Percentiles rank a stretch among this genome's conserved stretches.
Evolutionary conservation across 2,797 vertebrate genomes (phyloP).

Genomic region (Rhyacichthys aspro): DNA sequence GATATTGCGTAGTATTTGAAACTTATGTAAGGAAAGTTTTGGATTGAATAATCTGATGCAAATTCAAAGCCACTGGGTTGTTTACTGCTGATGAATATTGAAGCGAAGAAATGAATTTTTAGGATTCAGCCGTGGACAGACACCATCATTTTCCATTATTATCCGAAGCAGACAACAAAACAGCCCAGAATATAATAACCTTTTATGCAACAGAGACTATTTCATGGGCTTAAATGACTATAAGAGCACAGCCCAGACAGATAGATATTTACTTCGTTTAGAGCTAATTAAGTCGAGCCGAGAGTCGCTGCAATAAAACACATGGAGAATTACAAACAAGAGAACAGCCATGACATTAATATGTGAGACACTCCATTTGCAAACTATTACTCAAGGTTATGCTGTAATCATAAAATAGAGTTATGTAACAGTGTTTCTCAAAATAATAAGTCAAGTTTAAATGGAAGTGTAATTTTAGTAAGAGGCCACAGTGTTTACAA

Average conservation of each 20-base stretch:
- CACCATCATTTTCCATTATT: constrained; percentile 47
- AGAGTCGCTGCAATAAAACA: not conserved
- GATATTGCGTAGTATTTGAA: not conserved
- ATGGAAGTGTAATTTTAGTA: not conserved
- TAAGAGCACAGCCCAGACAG: constrained; percentile 10
- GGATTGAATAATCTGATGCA: constrained; percentile 23
- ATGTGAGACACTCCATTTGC: constrained; percentile 9
- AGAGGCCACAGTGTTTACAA: not conserved
- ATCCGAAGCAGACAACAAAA: constrained; percentile 29
- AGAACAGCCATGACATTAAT: constrained; percentile 11
- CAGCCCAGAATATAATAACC: constrained; percentile 33
- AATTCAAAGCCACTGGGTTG: constrained; percentile 33
- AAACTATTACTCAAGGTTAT: constrained; percentile 5
- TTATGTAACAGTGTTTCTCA: not conserved
- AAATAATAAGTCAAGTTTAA: constrained; percentile 13
- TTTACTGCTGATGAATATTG: constrained; percentile 47
- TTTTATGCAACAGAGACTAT: constrained; percentile 10
- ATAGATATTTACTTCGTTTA: constrained; percentile 8
- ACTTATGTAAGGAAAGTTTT: constrained; percentile 19
- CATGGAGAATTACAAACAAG: constrained; percentile 4
- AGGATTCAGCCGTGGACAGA: constrained; percentile 17
- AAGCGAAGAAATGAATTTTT: constrained; percentile 35
- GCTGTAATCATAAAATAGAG: constrained; percentile 12
- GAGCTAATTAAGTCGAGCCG: constrained; percentile 3
- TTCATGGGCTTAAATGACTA: constrained; percentile 7